Percentiles rank a stretch among this genome's conserved stretches.
These are phyloP conservation scores for Sipha flava DNA, from an alignment of 1,140 invertebrate species.

Conservation along the genomic window DNA sequence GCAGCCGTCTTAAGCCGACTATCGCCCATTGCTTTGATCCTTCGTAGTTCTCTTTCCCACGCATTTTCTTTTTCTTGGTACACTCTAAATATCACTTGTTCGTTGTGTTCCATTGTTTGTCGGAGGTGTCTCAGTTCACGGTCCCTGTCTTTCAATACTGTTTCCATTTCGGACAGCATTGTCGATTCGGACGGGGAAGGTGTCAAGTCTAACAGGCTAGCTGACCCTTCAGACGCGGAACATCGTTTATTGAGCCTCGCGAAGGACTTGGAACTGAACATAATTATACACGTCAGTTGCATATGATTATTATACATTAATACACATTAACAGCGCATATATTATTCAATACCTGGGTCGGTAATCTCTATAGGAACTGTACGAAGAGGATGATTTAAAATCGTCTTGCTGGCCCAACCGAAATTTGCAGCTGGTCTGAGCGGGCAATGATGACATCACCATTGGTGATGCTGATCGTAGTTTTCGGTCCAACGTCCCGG, in stretches of 20 bases:
- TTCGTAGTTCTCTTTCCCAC: slow-evolving; percentile 51
- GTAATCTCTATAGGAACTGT: slow-evolving; percentile 26
- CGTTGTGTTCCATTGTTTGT: slow-evolving; percentile 71
- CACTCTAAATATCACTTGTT: slow-evolving; percentile 62
- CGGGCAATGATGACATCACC: slow-evolving; percentile 49
- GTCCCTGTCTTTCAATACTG: slow-evolving; percentile 60
- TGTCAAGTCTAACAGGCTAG: slow-evolving; percentile 50
- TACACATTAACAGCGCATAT: background rate
- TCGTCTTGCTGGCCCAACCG: slow-evolving; percentile 29
- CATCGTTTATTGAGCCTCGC: slow-evolving; percentile 24
- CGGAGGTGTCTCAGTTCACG: slow-evolving; percentile 61
- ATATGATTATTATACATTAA: background rate
- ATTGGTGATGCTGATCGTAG: slow-evolving; percentile 48
- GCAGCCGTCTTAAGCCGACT: slow-evolving; percentile 57
- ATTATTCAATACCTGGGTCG: slow-evolving; percentile 33
- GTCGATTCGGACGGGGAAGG: slow-evolving; percentile 74
- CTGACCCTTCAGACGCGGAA: slow-evolving; percentile 34
- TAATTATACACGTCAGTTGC: no score
- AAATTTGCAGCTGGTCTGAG: slow-evolving; percentile 18
- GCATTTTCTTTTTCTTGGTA: slow-evolving; percentile 57
- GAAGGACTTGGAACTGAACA: slow-evolving; percentile 20
- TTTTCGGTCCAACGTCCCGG: slow-evolving; percentile 45
- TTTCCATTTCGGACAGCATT: slow-evolving; percentile 64
- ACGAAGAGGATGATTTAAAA: slow-evolving; percentile 29
- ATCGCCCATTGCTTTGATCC: slow-evolving; percentile 59